These are phyloP conservation scores for Odontomyia ornata DNA, from an alignment of 2,888 invertebrate species.

Conservation along the genomic window DNA sequence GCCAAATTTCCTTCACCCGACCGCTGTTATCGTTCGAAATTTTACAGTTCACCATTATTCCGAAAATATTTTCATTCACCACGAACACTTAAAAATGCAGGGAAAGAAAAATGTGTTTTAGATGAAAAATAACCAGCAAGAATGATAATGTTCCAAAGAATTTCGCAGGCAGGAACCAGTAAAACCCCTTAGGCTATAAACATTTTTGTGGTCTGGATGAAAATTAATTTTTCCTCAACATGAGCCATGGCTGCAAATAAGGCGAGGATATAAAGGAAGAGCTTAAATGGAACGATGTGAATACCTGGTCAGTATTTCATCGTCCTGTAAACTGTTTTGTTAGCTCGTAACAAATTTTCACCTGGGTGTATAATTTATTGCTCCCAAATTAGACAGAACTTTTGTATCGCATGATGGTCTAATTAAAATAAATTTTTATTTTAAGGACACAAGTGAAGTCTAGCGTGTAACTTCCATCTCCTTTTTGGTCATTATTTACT, in stretches of 20 bases:
- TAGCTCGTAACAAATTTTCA: background rate
- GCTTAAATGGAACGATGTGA: no score
- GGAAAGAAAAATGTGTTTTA: background rate
- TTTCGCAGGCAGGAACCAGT: background rate
- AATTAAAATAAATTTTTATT: no score
- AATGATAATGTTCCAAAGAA: background rate
- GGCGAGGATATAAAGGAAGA: background rate
- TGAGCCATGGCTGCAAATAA: background rate
- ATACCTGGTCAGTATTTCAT: background rate
- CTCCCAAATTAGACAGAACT: no score
- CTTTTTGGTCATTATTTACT: no score
- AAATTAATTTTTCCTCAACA: slow-evolving; percentile 8
- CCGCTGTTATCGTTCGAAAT: background rate
- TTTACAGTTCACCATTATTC: slow-evolving; percentile 7
- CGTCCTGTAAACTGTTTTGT: background rate
- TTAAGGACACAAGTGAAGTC: no score
- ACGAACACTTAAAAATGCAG: background rate
- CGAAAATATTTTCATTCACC: background rate
- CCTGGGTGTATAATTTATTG: background rate
- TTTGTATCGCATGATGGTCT: no score
- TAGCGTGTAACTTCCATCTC: no score
- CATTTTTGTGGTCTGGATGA: slow-evolving; percentile 23
- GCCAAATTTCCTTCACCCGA: background rate
- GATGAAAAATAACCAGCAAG: background rate
- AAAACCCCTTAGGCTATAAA: slow-evolving; percentile 10